Conservation (phyloP, 2,888 invertebrate genomes). For the Eueremaeus valkanovi region DNA sequence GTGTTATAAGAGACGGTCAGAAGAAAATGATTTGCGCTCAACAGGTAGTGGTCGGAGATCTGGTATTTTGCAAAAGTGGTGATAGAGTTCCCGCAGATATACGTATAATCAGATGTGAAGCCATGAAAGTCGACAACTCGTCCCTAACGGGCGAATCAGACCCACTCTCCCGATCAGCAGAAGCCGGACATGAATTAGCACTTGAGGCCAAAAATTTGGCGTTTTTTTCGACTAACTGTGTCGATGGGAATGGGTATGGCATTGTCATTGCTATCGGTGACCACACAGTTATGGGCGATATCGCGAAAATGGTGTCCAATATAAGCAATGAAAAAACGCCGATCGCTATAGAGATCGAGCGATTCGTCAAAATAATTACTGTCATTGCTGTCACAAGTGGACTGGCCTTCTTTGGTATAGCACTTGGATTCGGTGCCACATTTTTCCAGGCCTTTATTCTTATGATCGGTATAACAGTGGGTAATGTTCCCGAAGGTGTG, state of each 20-base stretch:
- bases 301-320: conserved; percentile 49
- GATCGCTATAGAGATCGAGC: conserved; percentile 57
- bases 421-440: conserved; percentile 46
- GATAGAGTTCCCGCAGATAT: conserved; percentile 55
- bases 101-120: conserved; percentile 63
- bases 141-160: conserved; percentile 93
- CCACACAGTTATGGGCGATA: conserved; percentile 50
- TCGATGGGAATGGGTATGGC: conserved; percentile 61
- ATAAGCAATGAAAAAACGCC: conserved; percentile 55
- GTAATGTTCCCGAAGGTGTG: conserved; percentile 49
- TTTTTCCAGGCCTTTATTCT: conserved; percentile 47
- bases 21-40: conserved; percentile 52
- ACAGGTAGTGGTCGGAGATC: conserved; percentile 53
- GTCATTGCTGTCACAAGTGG: conserved; percentile 46
- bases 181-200: conserved; percentile 90
- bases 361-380: conserved; percentile 57
- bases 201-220: conserved; percentile 91
- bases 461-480: conserved; percentile 48
- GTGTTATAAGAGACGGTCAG: conserved; percentile 49
- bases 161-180: conserved; percentile 81
- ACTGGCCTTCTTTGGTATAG: conserved; percentile 45
- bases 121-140: conserved; percentile 94
- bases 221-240: conserved; percentile 93
- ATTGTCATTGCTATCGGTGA: conserved; percentile 52
- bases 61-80: conserved; percentile 54